Evolutionary conservation across 2,113 vertebrate genomes (phyloP).

Genomic region (Chascanopsetta lugubris): DNA sequence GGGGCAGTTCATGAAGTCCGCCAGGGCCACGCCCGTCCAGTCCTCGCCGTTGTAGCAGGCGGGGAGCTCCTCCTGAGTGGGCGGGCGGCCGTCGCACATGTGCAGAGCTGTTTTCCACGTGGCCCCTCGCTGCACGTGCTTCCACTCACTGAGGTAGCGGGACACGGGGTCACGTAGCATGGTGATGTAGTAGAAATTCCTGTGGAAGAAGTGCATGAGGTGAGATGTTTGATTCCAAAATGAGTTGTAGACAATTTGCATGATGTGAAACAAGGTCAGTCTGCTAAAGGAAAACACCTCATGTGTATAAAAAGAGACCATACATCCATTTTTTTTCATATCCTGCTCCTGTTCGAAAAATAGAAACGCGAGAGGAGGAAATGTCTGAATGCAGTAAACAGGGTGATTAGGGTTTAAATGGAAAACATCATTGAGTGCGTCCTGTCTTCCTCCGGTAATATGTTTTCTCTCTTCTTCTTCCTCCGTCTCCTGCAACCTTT

Average conservation of each 20-base stretch:
- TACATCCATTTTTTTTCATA: constrained; percentile 51
- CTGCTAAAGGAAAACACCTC: not conserved
- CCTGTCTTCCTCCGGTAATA: constrained; percentile 40
- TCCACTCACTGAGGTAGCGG: constrained; percentile 97
- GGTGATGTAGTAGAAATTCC: constrained; percentile 98
- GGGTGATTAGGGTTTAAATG: constrained; percentile 59
- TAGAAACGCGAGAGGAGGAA: constrained; percentile 28
- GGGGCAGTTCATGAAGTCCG: constrained; percentile 95
- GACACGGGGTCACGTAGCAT: constrained; percentile 94
- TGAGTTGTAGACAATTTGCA: not conserved
- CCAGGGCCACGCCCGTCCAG: constrained; percentile 93
- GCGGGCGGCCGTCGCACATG: constrained; percentile 94
- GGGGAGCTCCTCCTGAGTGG: constrained; percentile 92
- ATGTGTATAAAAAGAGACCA: constrained; percentile 31
- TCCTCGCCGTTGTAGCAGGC: constrained; percentile 94
- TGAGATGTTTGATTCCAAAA: not conserved
- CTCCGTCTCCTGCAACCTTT: constrained; percentile 32
- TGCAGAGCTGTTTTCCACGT: constrained; percentile 97
- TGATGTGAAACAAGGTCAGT: not conserved
- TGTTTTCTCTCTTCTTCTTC: constrained; percentile 4
- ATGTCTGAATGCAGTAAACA: not conserved
- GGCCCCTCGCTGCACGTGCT: constrained; percentile 94
- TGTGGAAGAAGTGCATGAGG: constrained; percentile 50
- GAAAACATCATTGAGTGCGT: constrained; percentile 47
- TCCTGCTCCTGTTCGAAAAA: constrained; percentile 51